Evolutionary conservation across 2,113 vertebrate genomes (phyloP).

Genomic region (Macquaria australasica): DNA sequence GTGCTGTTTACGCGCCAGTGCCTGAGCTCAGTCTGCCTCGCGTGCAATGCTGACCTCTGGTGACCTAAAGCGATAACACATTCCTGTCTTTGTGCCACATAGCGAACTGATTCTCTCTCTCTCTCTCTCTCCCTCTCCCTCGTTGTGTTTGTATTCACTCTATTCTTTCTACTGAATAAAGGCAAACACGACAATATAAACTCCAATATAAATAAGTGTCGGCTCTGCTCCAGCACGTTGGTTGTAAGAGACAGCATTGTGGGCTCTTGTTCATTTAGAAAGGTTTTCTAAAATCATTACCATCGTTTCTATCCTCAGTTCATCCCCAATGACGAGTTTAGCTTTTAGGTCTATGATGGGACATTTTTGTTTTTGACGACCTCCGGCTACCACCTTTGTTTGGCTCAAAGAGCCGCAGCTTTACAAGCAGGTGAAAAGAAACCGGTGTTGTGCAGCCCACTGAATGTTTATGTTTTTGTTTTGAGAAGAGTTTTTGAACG

Average conservation of each 20-base stretch:
- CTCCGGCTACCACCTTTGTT: neutral
- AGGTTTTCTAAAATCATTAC: neutral
- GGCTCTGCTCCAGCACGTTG: neutral
- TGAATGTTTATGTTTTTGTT: neutral
- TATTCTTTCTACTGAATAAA: neutral
- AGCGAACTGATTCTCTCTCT: neutral
- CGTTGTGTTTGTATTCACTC: fast-evolving
- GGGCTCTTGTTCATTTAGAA: neutral
- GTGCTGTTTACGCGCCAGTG: conserved; percentile 2
- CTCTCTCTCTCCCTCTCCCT: neutral
- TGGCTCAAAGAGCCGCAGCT: neutral
- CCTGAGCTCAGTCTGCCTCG: conserved; percentile 4
- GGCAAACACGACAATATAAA: neutral
- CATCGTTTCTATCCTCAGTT: neutral
- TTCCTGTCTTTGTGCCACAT: neutral
- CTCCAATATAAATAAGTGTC: neutral
- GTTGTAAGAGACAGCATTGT: neutral
- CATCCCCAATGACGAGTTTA: too few relatives aligned
- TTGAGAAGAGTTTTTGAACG: neutral
- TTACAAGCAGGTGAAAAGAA: neutral
- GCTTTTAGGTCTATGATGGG: too few relatives aligned
- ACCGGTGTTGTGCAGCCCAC: neutral
- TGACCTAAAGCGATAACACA: conserved; percentile 48
- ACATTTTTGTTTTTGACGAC: neutral
- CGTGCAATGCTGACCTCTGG: conserved; percentile 71